phyloP scores from a whole-genome alignment of 92 coral and sea anemone genomes.

The Micromussa lordhowensis region DNA sequence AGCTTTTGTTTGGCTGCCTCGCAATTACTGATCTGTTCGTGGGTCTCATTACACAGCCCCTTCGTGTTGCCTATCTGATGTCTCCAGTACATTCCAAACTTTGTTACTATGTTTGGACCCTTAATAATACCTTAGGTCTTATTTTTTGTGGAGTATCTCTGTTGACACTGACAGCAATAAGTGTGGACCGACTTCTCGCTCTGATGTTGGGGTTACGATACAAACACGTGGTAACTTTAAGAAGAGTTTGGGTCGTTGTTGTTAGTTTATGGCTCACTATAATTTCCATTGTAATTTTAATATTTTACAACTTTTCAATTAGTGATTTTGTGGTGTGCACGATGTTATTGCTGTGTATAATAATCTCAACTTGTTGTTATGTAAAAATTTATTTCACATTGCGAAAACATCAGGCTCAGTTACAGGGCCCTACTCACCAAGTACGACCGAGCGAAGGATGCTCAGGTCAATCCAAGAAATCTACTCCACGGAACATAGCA shows the following conservation, averaged over 20 bases:
- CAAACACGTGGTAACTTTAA: constrained; percentile 14
- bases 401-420: background rate
- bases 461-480: background rate
- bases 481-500: constrained; percentile 1
- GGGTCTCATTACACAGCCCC: no score
- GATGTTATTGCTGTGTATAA: background rate
- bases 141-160: constrained; percentile 15
- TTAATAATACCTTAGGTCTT: background rate
- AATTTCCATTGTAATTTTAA: background rate
- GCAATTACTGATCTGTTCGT: no score
- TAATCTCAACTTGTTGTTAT: background rate
- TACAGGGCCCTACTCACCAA: background rate
- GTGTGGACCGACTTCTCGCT: constrained; percentile 26
- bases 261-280: background rate
- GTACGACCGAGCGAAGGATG: background rate
- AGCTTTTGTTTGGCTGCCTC: no score
- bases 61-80: no score
- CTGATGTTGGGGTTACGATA: background rate
- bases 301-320: background rate
- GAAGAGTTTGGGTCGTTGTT: background rate
- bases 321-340: background rate
- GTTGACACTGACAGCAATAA: constrained; percentile 10
- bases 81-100: no score
- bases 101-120: no score
- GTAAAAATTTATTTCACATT: background rate